phyloP scores from a whole-genome alignment of 2,113 vertebrate species.

The Varanus salvator region DNA sequence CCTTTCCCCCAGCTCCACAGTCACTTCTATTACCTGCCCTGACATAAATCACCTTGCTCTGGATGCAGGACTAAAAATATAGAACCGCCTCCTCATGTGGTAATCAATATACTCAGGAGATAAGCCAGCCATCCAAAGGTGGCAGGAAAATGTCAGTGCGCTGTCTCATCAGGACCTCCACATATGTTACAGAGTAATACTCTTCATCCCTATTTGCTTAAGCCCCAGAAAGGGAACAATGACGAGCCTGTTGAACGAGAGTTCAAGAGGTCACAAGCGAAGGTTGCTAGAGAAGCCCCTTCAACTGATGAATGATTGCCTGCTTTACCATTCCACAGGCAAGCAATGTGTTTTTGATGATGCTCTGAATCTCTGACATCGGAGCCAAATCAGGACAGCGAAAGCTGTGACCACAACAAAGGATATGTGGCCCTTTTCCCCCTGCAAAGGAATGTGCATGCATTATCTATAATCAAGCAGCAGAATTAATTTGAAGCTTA shows the following conservation, averaged over 20 bases:
- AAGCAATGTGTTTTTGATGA: background rate
- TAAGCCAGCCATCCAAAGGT: constrained; percentile 47
- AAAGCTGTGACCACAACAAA: background rate
- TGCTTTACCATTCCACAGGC: background rate
- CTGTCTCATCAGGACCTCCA: constrained; percentile 34
- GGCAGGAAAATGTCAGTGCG: constrained; percentile 42
- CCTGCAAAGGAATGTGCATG: background rate
- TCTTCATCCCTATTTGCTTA: constrained; percentile 40
- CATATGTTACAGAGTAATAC: constrained; percentile 13
- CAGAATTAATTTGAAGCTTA: background rate
- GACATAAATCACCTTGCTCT: constrained; percentile 58
- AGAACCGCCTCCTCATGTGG: constrained; percentile 52
- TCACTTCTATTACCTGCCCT: constrained; percentile 61
- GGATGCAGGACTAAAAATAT: constrained; percentile 53
- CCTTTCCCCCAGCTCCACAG: constrained; percentile 43
- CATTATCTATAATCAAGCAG: background rate
- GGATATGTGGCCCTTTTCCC: background rate
- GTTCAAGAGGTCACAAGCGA: constrained; percentile 33
- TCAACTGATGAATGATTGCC: constrained; percentile 1
- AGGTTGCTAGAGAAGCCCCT: constrained; percentile 5
- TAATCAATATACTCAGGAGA: constrained; percentile 65
- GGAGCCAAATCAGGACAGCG: background rate
- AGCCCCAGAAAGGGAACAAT: constrained; percentile 32
- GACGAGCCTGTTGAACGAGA: constrained; percentile 4
- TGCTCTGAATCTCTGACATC: background rate